These are phyloP conservation scores for Cheilosia scutellata DNA, from an alignment of 2,888 invertebrate species.

Conservation along the genomic window DNA sequence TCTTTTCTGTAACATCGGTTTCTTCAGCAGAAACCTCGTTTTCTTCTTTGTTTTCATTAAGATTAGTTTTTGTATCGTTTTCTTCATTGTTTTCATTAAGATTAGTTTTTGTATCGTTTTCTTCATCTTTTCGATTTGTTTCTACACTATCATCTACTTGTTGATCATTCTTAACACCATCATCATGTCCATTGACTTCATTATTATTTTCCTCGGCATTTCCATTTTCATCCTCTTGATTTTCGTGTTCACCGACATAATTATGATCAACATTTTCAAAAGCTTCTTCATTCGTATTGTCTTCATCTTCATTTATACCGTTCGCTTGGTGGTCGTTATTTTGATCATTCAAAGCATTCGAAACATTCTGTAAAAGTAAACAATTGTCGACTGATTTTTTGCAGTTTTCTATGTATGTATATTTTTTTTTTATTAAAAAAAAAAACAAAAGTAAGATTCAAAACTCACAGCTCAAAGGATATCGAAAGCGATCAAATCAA, in stretches of 20 bases:
- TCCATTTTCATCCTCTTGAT: slow-evolving; percentile 8
- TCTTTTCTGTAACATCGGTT: slow-evolving; percentile 44
- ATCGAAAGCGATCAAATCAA: slow-evolving; percentile 73
- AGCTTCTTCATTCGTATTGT: slow-evolving; percentile 70
- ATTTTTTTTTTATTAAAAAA: slow-evolving; percentile 44
- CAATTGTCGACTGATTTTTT: slow-evolving; percentile 84
- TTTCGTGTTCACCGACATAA: slow-evolving; percentile 29
- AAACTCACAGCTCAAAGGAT: slow-evolving; percentile 67
- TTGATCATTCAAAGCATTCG: slow-evolving; percentile 80
- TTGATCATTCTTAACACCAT: slow-evolving; percentile 22
- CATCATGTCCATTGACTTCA: slow-evolving; percentile 74
- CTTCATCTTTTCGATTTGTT: slow-evolving; percentile 33
- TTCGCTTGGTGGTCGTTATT: slow-evolving; percentile 61
- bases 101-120: not conserved
- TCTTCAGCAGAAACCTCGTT: slow-evolving; percentile 39
- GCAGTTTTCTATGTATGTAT: slow-evolving; percentile 76
- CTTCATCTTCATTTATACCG: slow-evolving; percentile 65
- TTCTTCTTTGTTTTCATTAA: slow-evolving; percentile 46
- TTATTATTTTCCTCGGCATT: slow-evolving; percentile 69
- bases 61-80: not conserved
- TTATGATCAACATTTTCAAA: slow-evolving; percentile 68
- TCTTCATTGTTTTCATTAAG: slow-evolving; percentile 47
- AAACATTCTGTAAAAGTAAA: slow-evolving; percentile 84
- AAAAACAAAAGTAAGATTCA: slow-evolving; percentile 44
- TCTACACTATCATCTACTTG: slow-evolving; percentile 63